phyloP scores from a whole-genome alignment of 2,888 invertebrate genomes.

The Geophilus truncorum region DNA sequence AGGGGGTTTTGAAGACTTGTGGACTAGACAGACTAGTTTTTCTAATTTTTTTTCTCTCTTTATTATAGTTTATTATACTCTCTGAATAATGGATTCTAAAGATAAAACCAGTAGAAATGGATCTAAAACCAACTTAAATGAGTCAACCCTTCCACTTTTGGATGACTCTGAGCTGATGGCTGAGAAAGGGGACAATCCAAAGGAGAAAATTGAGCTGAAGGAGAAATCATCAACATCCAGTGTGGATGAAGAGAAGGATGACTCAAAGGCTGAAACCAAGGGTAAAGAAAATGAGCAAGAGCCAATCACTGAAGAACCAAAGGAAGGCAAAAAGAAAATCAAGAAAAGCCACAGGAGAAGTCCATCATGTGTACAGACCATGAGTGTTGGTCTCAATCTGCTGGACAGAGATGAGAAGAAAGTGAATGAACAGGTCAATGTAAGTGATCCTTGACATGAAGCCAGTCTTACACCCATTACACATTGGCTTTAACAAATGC shows the following conservation, averaged over 20 bases:
- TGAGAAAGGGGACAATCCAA: slow-evolving; percentile 38
- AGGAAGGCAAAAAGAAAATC: slow-evolving; percentile 38
- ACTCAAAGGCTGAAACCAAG: slow-evolving; percentile 39
- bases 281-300: slow-evolving; percentile 37
- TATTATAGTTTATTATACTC: neutral
- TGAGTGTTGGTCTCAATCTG: slow-evolving; percentile 47
- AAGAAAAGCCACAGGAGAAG: slow-evolving; percentile 36
- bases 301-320: slow-evolving; percentile 33
- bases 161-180: slow-evolving; percentile 38
- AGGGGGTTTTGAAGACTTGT: too few species aligned
- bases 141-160: slow-evolving; percentile 42
- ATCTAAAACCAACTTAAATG: slow-evolving; percentile 43
- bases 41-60: neutral
- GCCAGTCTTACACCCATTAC: neutral
- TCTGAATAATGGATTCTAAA: slow-evolving; percentile 34
- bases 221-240: slow-evolving; percentile 38
- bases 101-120: slow-evolving; percentile 41
- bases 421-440: slow-evolving; percentile 44
- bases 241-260: slow-evolving; percentile 39
- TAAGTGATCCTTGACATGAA: slow-evolving; percentile 38
- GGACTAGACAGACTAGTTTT: neutral
- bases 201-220: slow-evolving; percentile 43
- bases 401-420: slow-evolving; percentile 47
- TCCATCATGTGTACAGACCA: slow-evolving; percentile 40
- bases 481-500: neutral